Conservation (phyloP, 2,797 vertebrate species). For the Sebastes nivosus region DNA sequence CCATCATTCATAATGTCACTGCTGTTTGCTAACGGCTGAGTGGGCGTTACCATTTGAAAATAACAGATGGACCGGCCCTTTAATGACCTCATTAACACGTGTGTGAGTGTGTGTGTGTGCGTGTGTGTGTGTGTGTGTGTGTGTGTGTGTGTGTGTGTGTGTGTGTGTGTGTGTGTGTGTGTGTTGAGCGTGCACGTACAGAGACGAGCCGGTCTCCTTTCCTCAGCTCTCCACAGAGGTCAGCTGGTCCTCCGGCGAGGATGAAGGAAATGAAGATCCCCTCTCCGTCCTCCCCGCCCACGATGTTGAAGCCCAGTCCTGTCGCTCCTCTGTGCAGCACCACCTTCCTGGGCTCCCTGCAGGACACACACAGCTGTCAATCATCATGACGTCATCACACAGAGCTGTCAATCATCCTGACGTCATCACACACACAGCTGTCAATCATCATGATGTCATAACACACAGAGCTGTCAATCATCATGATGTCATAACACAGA, state of each 20-base stretch:
- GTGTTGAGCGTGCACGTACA: slow-evolving; percentile 69
- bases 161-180: no score
- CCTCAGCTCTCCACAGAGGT: slow-evolving; percentile 94
- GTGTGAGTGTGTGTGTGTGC: no score
- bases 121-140: background rate
- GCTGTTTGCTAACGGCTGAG: no score
- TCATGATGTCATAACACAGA: no score
- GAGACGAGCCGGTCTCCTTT: slow-evolving; percentile 96
- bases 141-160: background rate
- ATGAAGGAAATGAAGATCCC: slow-evolving; percentile 99
- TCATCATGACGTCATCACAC: background rate
- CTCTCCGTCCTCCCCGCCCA: slow-evolving; percentile 97
- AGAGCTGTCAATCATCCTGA: background rate
- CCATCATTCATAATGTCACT: no score
- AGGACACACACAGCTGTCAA: slow-evolving; percentile 23
- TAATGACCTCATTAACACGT: no score
- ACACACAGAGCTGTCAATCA: no score
- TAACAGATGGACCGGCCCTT: no score
- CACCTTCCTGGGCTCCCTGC: slow-evolving; percentile 94
- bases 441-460: no score
- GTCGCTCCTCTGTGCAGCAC: slow-evolving; percentile 93
- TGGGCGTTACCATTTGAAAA: no score
- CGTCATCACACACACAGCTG: no score
- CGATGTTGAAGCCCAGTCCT: slow-evolving; percentile 97
- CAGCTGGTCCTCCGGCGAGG: slow-evolving; percentile 95